A percentile compares a stretch with the other conserved stretches of the same genome.
phyloP scores from a whole-genome alignment of 1,140 invertebrate species.

The Habropoda laboriosa region DNA sequence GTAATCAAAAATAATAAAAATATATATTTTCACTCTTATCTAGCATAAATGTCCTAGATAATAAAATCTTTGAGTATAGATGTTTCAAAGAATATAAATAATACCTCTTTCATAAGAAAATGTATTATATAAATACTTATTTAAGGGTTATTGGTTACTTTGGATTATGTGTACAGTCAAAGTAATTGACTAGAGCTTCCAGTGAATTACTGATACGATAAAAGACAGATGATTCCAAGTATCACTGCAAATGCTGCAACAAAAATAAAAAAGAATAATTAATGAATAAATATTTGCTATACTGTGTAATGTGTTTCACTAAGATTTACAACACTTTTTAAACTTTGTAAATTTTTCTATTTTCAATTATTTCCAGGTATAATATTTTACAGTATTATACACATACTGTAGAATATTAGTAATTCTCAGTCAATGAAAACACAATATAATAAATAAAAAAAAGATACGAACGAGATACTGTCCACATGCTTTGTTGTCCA shows the following conservation, averaged over 20 bases:
- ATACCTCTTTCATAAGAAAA: not conserved
- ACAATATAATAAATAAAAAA: not conserved
- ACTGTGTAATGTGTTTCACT: no score
- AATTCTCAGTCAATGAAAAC: not conserved
- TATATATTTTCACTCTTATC: not conserved
- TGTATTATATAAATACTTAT: constrained; percentile 18
- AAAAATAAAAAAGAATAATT: not conserved
- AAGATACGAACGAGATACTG: constrained; percentile 8
- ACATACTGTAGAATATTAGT: not conserved
- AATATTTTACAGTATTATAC: not conserved
- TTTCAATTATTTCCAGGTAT: not conserved
- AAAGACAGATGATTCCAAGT: not conserved
- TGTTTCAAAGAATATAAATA: constrained; percentile 2
- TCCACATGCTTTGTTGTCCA: constrained; percentile 22
- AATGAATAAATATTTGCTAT: not conserved
- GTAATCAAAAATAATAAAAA: constrained; percentile 18
- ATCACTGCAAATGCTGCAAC: constrained; percentile 6
- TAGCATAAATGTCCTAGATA: not conserved
- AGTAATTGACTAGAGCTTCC: constrained; percentile 9
- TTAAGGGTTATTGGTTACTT: not conserved
- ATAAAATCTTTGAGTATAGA: constrained; percentile 5
- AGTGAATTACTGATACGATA: not conserved
- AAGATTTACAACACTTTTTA: not conserved
- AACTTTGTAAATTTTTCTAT: not conserved
- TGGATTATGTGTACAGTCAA: not conserved